A percentile compares a stretch with the other conserved stretches of the same genome.
Conservation (phyloP, 2,888 invertebrate genomes). For the Anthrax anthrax region DNA sequence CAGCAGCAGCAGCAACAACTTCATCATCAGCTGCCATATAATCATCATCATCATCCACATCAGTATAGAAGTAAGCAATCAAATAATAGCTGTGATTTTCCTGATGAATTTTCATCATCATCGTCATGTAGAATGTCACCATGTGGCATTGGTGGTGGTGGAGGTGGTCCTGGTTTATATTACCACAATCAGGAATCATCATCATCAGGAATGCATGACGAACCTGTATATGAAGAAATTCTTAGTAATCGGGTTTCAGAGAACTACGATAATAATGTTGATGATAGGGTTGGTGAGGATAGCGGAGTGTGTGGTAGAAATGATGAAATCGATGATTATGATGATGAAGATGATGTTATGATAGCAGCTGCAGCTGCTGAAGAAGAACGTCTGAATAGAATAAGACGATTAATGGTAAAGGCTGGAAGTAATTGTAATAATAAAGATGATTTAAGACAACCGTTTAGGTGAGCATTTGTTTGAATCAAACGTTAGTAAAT, state of each 20-base stretch:
- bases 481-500: too few relatives aligned
- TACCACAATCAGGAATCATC: conserved; percentile 4
- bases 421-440: conserved; percentile 2
- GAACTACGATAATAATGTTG: conserved; percentile 2
- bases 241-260: conserved; percentile 22
- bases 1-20: not conserved
- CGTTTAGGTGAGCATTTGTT: conserved; percentile 7
- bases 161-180: not conserved
- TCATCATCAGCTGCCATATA: not conserved
- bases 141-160: not conserved
- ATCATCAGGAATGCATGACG: conserved; percentile 12
- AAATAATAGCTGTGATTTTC: conserved; percentile 6
- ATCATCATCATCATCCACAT: conserved; percentile 17
- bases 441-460: conserved; percentile 8
- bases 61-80: conserved; percentile 24
- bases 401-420: conserved; percentile 7
- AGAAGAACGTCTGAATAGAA: conserved; percentile 10
- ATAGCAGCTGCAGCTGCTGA: not conserved
- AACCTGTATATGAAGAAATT: conserved; percentile 33
- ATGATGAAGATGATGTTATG: conserved; percentile 12
- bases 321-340: conserved; percentile 15
- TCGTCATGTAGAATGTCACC: not conserved
- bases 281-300: not conserved
- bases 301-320: conserved; percentile 19
- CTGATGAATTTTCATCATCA: conserved; percentile 3